Conservation (phyloP, 2,797 vertebrate species). For the Neosalanx taihuensis region DNA sequence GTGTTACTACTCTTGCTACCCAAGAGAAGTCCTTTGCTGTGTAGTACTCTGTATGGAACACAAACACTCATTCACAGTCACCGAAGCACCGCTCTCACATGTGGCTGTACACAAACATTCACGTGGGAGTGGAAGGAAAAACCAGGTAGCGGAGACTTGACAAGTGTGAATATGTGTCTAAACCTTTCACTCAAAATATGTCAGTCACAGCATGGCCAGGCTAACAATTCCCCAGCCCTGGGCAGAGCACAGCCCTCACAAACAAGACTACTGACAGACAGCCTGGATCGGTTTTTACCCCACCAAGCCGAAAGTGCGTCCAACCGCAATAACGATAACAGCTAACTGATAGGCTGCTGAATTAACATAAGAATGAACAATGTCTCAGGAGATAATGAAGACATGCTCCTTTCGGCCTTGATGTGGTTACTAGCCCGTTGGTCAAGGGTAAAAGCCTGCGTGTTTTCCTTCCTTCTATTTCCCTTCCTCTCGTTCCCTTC, state of each 20-base stretch:
- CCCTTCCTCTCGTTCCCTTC: slow-evolving; percentile 16
- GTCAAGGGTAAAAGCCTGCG: slow-evolving; percentile 26
- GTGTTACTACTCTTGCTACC: slow-evolving; percentile 5
- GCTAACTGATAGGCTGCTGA: not conserved
- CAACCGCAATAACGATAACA: not conserved
- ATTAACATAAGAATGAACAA: not conserved
- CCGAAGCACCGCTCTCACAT: slow-evolving; percentile 18
- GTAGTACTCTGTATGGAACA: not conserved
- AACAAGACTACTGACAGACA: slow-evolving; percentile 51
- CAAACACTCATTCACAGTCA: not conserved
- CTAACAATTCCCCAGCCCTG: slow-evolving; percentile 66
- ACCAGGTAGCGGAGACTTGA: slow-evolving; percentile 63
- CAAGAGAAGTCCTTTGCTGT: not conserved
- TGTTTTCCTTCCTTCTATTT: slow-evolving; percentile 26
- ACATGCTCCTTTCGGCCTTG: not conserved
- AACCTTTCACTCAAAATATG: slow-evolving; percentile 71
- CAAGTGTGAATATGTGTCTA: slow-evolving; percentile 72
- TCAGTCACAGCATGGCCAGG: slow-evolving; percentile 63
- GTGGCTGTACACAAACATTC: slow-evolving; percentile 42
- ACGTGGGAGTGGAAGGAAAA: slow-evolving; percentile 51
- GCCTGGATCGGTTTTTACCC: not conserved
- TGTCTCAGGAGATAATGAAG: not conserved
- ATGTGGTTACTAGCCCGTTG: slow-evolving; percentile 20
- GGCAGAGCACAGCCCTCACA: slow-evolving; percentile 60
- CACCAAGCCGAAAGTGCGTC: not conserved